phyloP scores from a whole-genome alignment of 2,888 invertebrate genomes.

The Marasmarcha lunaedactyla region DNA sequence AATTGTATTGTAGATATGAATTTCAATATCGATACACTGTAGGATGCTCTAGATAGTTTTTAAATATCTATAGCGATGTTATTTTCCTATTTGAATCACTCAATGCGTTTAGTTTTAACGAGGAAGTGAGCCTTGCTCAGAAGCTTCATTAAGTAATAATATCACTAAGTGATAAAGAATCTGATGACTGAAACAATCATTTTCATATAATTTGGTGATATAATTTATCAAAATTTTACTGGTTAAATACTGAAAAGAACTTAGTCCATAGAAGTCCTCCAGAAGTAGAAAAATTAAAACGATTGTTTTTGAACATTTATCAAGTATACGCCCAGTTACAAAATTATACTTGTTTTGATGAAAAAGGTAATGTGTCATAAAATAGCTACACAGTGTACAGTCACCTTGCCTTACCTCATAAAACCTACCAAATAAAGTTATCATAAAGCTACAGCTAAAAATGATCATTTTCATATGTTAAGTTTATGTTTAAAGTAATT shows the following conservation, averaged over 20 bases:
- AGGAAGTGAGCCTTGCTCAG: slow-evolving; percentile 23
- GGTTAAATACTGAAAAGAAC: slow-evolving; percentile 26
- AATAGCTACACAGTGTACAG: too few species aligned
- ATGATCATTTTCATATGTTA: neutral
- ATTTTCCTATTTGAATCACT: slow-evolving; percentile 17
- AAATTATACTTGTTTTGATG: slow-evolving; percentile 9
- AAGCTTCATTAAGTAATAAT: slow-evolving; percentile 23
- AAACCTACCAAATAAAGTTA: too few species aligned
- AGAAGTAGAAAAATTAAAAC: slow-evolving; percentile 24
- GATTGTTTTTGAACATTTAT: slow-evolving; percentile 25
- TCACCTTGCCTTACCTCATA: too few species aligned
- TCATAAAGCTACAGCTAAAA: too few species aligned
- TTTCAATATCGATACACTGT: slow-evolving; percentile 33
- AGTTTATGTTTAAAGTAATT: too few species aligned
- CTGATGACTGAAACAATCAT: too few species aligned
- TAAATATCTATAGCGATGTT: slow-evolving; percentile 24
- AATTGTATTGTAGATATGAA: slow-evolving; percentile 44
- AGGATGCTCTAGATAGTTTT: slow-evolving; percentile 28
- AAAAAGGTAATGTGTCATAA: neutral
- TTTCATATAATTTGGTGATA: too few species aligned
- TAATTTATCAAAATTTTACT: slow-evolving; percentile 28
- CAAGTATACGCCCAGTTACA: slow-evolving; percentile 28
- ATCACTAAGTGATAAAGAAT: too few species aligned
- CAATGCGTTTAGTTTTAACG: slow-evolving; percentile 19
- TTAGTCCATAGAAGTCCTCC: slow-evolving; percentile 20